Evolutionary conservation across 1,140 invertebrate genomes (phyloP), one percentile per base, ranked within the genome.

Genomic region (Ostrea denselamellosa): DNA sequence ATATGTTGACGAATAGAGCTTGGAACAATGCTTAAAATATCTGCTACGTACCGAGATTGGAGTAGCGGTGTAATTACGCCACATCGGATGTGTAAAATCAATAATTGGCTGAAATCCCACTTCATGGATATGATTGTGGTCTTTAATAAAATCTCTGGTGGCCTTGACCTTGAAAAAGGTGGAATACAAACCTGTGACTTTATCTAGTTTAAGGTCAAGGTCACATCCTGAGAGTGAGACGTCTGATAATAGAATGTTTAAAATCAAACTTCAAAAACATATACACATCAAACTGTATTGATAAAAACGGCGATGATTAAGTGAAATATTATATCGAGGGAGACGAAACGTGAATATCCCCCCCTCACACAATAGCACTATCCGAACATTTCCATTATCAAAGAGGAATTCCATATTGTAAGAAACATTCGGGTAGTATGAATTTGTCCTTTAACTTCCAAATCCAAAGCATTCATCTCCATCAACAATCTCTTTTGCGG

Each of bases 91-190:
- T 14, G 77, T 81, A 7, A 86, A 17, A 52, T 81, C 58, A 10
- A 81, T 81, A 0, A 88, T 19, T 8, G 89, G 89, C 54, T 77
- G 17, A 81, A 90, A 90, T n/a, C 53, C 86, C 7, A 90, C 17
- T 58, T 83, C 71, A 62, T 89, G 86, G 12, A 85, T 25, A 58
- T 88, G 86, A 62, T 90, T 77, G 7, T 87, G 81, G 68, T 90
- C 89, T 44, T 87, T 62, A 7, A 90, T 58, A 12, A 90, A 88
- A 77, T 90, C 89, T 5, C 87, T 44, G 8, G 89, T 90, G 1
- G 89, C 89, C 12, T 88, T 86, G 0, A 90, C 58, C 14, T 87
- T 87, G 51, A 88, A 58, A 28, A 28, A 28, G 9, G 68, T 77
- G 22, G 68, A 77, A 77, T 77, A 77, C 68, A 77, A 14, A 8